Evolutionary conservation across 2,888 invertebrate species (phyloP), one percentile per base, ranked within the genome.

Genomic region (Callyntrura sp.): DNA sequence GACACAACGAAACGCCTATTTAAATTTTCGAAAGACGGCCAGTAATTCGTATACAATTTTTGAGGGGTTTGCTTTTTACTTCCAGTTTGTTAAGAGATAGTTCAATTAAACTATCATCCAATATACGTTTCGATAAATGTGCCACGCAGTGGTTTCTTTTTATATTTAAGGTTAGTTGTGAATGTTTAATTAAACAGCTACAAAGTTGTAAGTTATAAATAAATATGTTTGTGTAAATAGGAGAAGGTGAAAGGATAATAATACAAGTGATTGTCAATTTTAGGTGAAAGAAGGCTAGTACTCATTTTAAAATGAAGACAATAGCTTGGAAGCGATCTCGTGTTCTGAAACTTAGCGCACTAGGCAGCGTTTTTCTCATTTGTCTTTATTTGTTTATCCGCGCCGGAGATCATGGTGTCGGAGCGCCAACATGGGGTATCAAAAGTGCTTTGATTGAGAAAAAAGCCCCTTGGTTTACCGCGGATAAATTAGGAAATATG

Each of bases 401-500:
- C 14, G 85, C 92, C 0, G 88, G 90, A 60, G 90, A 87, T 57
- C 17, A 70, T 62, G 85, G 90, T 48, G 4, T 57, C 25, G 85
- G 83, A n/a, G 20, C 73, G 14, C 91, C 92, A 17, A 84, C 91
- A 23, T 91, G 91, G 92, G 92, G 92, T 8, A 88, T 91, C 55
- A 91, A 91, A 83, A 83, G 83, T 62, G 8, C 51, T 1, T 25
- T 85, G 1, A 62, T 73, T 11, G 65, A 82, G 11, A 90, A 90
- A 83, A 76, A 81, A 51, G 35, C 88, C 8, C 90, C 91, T 14
- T 91, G 79, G 91, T 78, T 70, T 88, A 92, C 78, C 5, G 94
- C 8, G 95, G 96, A 91, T 43, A 92, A 92, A 28, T n/a, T 73
- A 8, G 92, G 92, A 70, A 91, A 91, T 94, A 99, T 97, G 94